Percentiles rank a stretch among this genome's conserved stretches.
Conservation (phyloP, 2,113 vertebrate species). For the Heliornis fulica region DNA sequence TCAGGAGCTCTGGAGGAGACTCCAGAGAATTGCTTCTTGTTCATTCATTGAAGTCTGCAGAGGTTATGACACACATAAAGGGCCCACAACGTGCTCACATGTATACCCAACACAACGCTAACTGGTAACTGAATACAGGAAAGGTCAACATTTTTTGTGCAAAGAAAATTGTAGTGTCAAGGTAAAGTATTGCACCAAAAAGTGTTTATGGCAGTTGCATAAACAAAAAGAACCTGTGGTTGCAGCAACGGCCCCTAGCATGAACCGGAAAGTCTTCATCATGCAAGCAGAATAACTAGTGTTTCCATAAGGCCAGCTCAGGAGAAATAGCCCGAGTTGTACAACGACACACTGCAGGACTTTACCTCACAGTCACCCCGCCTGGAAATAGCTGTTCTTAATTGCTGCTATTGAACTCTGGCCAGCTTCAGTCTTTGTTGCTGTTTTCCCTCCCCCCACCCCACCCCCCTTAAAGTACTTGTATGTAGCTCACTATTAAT, state of each 20-base stretch:
- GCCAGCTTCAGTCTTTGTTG: not conserved
- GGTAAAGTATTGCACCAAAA: not conserved
- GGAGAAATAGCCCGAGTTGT: not conserved
- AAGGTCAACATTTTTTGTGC: not conserved
- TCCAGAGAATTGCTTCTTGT: not conserved
- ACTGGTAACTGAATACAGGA: not conserved
- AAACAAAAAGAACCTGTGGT: not conserved
- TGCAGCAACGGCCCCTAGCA: not conserved
- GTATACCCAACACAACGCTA: not conserved
- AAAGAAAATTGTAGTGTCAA: not conserved
- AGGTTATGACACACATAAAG: not conserved
- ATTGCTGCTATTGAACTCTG: not conserved
- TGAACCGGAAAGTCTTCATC: not conserved
- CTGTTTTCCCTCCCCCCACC: not conserved
- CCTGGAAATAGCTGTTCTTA: not conserved
- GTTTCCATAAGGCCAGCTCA: not conserved
- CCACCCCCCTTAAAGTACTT: not conserved
- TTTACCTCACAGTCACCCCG: not conserved
- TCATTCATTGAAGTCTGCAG: not conserved
- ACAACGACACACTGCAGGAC: not conserved
- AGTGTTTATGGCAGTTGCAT: not conserved
- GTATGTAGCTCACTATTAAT: not conserved
- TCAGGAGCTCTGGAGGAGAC: not conserved
- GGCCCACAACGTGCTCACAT: not conserved
- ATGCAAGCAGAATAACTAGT: not conserved